Conservation (phyloP, 2,797 vertebrate genomes). For the Danio tinwini region DNA sequence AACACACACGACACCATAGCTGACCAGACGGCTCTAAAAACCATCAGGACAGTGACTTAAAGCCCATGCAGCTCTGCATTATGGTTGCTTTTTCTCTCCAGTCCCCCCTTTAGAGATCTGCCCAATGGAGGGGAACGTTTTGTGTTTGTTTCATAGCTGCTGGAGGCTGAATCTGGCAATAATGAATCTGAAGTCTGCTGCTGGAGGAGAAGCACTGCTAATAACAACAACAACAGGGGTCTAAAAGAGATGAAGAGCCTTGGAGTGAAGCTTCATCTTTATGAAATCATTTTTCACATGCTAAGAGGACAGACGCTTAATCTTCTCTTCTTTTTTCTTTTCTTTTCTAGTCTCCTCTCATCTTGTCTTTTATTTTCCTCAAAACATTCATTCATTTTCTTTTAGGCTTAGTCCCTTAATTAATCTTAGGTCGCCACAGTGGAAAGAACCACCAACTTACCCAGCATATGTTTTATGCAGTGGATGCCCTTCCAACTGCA, state of each 20-base stretch:
- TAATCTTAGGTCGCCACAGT: too few relatives aligned
- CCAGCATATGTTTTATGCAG: too few relatives aligned
- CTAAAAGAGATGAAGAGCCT: conserved; percentile 49
- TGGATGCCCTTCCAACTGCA: too few relatives aligned
- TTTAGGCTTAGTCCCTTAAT: too few relatives aligned
- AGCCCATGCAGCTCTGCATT: conserved; percentile 10
- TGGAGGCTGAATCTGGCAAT: conserved; percentile 38
- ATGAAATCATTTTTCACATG: conserved; percentile 49
- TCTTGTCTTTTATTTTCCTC: neutral
- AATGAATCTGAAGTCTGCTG: conserved; percentile 27
- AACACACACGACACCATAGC: conserved; percentile 47
- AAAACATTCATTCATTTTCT: too few relatives aligned
- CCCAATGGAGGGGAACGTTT: neutral
- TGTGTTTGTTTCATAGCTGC: conserved; percentile 16
- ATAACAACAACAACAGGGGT: conserved; percentile 39
- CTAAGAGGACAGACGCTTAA: conserved; percentile 20
- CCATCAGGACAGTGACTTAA: conserved; percentile 26
- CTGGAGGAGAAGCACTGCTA: conserved; percentile 50
- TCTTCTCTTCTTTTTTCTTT: neutral
- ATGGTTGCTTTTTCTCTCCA: neutral
- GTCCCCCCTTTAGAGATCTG: neutral
- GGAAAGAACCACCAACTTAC: too few relatives aligned
- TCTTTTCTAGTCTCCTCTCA: neutral
- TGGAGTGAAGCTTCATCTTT: conserved; percentile 35
- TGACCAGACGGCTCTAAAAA: conserved; percentile 46